Percentiles rank a stretch among this genome's conserved stretches.
Conservation (phyloP, 2,113 vertebrate genomes). For the Uria aalge region DNA sequence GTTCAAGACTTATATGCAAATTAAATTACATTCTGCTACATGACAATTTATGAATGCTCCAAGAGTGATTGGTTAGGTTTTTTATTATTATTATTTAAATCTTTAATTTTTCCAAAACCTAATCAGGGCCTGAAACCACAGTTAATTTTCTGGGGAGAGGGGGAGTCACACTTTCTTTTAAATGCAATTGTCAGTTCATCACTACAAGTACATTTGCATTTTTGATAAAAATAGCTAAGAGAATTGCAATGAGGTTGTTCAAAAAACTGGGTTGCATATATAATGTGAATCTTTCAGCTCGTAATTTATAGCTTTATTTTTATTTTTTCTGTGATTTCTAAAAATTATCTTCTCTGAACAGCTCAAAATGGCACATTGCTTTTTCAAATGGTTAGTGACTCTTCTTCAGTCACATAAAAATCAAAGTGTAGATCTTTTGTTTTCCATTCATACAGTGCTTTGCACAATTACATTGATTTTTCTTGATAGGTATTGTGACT, state of each 20-base stretch:
- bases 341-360: not conserved
- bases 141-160: not conserved
- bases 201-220: not conserved
- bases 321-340: not conserved
- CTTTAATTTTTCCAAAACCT: not conserved
- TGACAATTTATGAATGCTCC: not conserved
- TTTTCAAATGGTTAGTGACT: not conserved
- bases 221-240: not conserved
- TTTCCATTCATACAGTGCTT: not conserved
- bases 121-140: not conserved
- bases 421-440: not conserved
- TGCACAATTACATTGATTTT: not conserved
- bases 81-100: not conserved
- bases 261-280: not conserved
- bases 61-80: not conserved
- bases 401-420: not conserved
- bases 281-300: not conserved
- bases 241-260: not conserved
- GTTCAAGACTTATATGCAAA: not conserved
- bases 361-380: not conserved
- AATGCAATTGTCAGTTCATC: not conserved
- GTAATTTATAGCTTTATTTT: not conserved
- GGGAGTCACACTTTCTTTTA: not conserved
- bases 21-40: not conserved
- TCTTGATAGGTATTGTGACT: not conserved